Evolutionary conservation across 2,888 invertebrate genomes (phyloP), one percentile per base, ranked within the genome.

Genomic region (Siphonodentalium dalli): DNA sequence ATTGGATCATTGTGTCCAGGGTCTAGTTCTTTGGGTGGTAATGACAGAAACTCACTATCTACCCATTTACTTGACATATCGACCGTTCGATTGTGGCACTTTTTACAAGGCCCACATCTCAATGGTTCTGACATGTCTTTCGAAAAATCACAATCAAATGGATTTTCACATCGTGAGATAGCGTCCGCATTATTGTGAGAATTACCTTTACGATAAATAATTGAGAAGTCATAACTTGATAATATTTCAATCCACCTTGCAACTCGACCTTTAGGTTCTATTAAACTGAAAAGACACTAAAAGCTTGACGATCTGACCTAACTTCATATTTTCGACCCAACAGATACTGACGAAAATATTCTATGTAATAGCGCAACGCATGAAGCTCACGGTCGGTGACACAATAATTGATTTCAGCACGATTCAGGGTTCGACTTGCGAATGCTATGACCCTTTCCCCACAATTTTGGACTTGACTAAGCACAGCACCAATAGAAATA

Each of bases 181-280:
- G 31, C 23, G 23, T 54, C 54, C 3, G 54, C 54, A 33, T 54
- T 47, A 2, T 23, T 18, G 33, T 54, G 47, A 24, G 47, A 48
- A 18, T 18, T 27, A 8, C 54, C 54, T 2, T 29, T 9, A 18
- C 41, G 15, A 50, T 41, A 21, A 23, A 34, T 42, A 18, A 49
- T 35, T 1, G 23, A 21, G 35, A 54, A 54, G 11, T 47, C 27
- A 26, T 27, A 49, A 2, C 26, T 18, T 2, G 44, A 45, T 15
- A 49, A 27, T 15, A 33, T 20, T 23, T 41, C 42, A 8, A 18
- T 33, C 44, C 44, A 43, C 2, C 44, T 2, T 4, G 44, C 44
- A 5, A 43, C 13, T 20, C 29, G 39, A 13, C 26, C 38, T 15
- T 47, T 47, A 1, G 47, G 47, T n/a, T 47, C 47, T 15, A 38